A percentile compares a stretch with the other conserved stretches of the same genome.
phyloP scores from a whole-genome alignment of 2,888 invertebrate species.

The Diplolepis rosae region DNA sequence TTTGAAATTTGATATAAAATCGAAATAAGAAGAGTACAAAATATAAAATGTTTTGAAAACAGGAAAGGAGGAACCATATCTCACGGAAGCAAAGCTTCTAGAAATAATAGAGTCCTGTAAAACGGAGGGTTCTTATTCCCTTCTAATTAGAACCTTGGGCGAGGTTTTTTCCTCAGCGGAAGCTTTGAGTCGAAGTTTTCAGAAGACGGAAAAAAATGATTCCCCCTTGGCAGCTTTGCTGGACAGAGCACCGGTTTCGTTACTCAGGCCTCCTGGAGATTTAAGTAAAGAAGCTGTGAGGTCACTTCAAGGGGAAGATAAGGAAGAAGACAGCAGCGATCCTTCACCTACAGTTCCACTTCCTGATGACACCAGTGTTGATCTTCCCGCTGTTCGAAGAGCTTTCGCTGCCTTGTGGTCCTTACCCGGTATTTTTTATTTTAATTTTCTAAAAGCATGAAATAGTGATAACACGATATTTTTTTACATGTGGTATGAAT shows the following conservation, averaged over 20 bases:
- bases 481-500: no score
- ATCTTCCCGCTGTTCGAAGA: slow-evolving; percentile 82
- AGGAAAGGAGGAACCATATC: slow-evolving; percentile 75
- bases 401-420: slow-evolving; percentile 78
- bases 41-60: slow-evolving; percentile 29
- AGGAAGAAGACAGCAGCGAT: slow-evolving; percentile 87
- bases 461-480: no score
- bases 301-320: slow-evolving; percentile 87
- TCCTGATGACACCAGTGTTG: slow-evolving; percentile 76
- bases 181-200: slow-evolving; percentile 84
- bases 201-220: slow-evolving; percentile 72
- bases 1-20: background rate
- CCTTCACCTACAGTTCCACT: slow-evolving; percentile 68
- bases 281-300: slow-evolving; percentile 84
- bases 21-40: background rate
- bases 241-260: slow-evolving; percentile 74
- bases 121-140: slow-evolving; percentile 80
- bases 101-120: slow-evolving; percentile 86
- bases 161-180: slow-evolving; percentile 84
- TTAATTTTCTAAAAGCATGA: slow-evolving; percentile 5
- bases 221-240: slow-evolving; percentile 76
- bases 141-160: slow-evolving; percentile 84
- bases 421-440: slow-evolving; percentile 59
- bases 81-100: slow-evolving; percentile 86
- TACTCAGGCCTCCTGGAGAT: slow-evolving; percentile 74